Percentiles rank a stretch among this genome's conserved stretches.
phyloP scores from a whole-genome alignment of 2,888 invertebrate species.

The Ophion costatus region DNA sequence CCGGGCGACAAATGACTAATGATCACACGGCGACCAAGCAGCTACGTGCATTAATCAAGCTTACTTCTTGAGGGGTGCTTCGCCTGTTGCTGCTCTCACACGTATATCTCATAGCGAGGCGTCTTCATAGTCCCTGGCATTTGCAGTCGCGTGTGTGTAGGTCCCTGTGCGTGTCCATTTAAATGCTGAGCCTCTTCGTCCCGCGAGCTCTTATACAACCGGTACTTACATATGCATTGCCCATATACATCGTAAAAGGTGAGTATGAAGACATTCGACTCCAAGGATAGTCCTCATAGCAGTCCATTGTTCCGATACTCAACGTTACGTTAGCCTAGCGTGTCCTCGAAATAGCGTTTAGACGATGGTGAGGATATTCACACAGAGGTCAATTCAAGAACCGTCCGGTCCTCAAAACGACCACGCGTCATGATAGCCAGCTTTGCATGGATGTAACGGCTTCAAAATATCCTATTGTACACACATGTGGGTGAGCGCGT shows the following conservation, averaged over 20 bases:
- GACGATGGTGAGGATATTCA: neutral
- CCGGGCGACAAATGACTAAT: conserved; percentile 80
- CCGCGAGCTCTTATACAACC: conserved; percentile 58
- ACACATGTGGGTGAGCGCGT: neutral
- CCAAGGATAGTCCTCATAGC: neutral
- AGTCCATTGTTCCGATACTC: neutral
- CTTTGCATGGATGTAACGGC: neutral
- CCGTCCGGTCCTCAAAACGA: neutral
- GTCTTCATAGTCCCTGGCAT: conserved; percentile 57
- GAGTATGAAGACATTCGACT: neutral
- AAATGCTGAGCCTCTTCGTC: conserved; percentile 75
- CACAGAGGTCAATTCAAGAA: neutral
- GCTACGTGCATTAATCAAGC: conserved; percentile 79
- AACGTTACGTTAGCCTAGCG: neutral
- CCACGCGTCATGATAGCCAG: neutral
- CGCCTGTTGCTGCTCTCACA: conserved; percentile 68
- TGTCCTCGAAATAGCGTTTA: neutral
- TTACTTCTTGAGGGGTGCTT: conserved; percentile 70
- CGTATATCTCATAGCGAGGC: conserved; percentile 53
- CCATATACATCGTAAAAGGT: conserved; percentile 2
- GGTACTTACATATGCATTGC: conserved; percentile 41
- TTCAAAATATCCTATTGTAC: neutral
- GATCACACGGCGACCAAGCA: conserved; percentile 75
- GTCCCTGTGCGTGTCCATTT: conserved; percentile 69
- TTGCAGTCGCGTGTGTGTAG: conserved; percentile 67